Evolutionary conservation across 2,888 invertebrate genomes (phyloP).

Genomic region (Xestia c-nigrum): DNA sequence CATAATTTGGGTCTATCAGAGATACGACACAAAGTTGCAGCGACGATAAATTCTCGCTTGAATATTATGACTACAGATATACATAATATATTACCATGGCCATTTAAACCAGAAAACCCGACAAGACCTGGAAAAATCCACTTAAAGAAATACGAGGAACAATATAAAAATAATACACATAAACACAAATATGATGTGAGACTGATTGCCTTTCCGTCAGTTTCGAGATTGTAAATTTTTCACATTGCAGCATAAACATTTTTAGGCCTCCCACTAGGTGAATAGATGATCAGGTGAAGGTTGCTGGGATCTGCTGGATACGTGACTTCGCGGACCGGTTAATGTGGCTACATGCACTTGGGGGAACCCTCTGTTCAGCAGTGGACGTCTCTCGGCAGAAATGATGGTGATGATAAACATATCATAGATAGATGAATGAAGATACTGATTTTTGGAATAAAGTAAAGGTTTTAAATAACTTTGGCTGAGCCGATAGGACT

Average conservation of each 20-base stretch:
- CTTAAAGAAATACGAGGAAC: background rate
- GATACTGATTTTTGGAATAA: background rate
- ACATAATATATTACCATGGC: background rate
- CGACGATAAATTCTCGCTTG: background rate
- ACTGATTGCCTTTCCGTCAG: background rate
- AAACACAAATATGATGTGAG: background rate
- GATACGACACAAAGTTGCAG: constrained; percentile 14
- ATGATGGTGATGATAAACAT: too few relatives aligned
- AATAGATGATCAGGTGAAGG: too few relatives aligned
- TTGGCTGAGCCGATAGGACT: too few relatives aligned
- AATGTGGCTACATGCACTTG: too few relatives aligned
- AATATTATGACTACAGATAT: background rate
- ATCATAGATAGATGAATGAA: background rate
- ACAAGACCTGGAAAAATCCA: constrained; percentile 9
- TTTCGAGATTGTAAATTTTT: too few relatives aligned
- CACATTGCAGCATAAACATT: too few relatives aligned
- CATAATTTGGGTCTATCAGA: constrained; percentile 1
- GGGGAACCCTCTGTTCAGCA: too few relatives aligned
- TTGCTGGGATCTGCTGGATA: too few relatives aligned
- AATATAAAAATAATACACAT: background rate
- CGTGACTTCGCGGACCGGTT: too few relatives aligned
- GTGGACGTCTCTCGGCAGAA: too few relatives aligned
- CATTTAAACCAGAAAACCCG: constrained; percentile 7
- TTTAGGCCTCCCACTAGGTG: too few relatives aligned
- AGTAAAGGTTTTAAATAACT: background rate